Evolutionary conservation across 1,140 invertebrate species (phyloP), one percentile per base, ranked within the genome.

Genomic region (Panulirus ornatus): DNA sequence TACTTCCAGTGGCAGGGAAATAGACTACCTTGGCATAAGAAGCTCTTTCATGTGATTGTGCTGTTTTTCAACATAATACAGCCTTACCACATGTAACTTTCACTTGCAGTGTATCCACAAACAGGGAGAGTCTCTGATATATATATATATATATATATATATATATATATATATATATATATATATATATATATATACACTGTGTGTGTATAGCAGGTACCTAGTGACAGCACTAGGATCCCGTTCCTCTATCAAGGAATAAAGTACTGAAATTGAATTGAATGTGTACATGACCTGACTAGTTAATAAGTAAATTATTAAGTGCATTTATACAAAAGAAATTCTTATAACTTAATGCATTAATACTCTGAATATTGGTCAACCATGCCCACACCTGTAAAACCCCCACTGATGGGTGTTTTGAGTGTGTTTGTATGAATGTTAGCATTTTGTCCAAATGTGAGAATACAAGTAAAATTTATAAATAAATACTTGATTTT

Each of bases 351-450:
- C 27, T 66, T 71, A 30, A 70, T 84, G 47, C 51, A 42, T 44
- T 73, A 85, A 75, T 71, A 75, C 70, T 71, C 83, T 85, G 40
- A 85, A 34, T 63, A 34, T 58, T 85, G 83, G 83, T 84, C 82
- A 44, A 44, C 38, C 42, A 42, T 44, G 44, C 63, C 66, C 83
- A 85, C 83, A 75, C 71, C 44, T 66, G 66, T n/a, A 85, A 19
- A 71, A n/a, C 71, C 83, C 83, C 8, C 27, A 40, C 2, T 14
- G 14, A n/a, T 84, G 81, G 81, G 81, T 51, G 34, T 3, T 70
- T 38, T 40, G 27, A 71, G 36, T 42, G n/a, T 84, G 81, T 36
- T 34, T 42, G 70, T 73, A 75, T 85, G 83, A 85, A 75, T 85
- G 83, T 40, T 75, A 71, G 83, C 83, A 85, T 85, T 85, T 44